These are phyloP conservation scores for Paramormyrops hopkinsi DNA, from an alignment of 2,797 vertebrate genomes.

Conservation along the genomic window DNA sequence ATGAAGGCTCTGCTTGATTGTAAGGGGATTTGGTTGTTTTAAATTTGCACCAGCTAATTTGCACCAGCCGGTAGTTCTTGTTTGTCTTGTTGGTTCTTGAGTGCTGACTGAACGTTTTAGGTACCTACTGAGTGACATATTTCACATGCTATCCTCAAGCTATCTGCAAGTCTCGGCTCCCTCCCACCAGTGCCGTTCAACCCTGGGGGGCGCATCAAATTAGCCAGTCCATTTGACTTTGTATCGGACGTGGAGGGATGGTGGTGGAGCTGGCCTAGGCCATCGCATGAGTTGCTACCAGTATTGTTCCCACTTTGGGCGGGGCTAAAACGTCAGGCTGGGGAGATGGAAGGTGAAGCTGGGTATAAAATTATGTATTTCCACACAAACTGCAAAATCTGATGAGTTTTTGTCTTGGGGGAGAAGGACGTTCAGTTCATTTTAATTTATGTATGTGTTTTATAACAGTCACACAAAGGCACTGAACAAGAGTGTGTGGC, in stretches of 20 bases:
- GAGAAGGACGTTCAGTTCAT: neutral
- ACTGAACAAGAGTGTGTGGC: neutral
- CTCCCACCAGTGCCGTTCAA: neutral
- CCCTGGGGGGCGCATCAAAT: neutral
- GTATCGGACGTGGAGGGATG: neutral
- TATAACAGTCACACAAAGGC: neutral
- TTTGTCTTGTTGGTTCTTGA: neutral
- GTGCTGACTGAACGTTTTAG: neutral
- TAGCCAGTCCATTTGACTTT: neutral
- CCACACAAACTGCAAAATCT: neutral
- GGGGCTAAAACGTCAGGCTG: neutral
- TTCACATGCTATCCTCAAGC: neutral
- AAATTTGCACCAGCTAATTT: neutral
- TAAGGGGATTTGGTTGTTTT: neutral
- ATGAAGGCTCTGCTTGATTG: neutral
- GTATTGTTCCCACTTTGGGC: neutral
- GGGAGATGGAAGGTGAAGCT: neutral
- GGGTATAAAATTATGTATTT: neutral
- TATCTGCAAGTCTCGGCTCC: neutral
- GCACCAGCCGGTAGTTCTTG: neutral
- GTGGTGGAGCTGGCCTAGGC: neutral
- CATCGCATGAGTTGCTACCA: neutral
- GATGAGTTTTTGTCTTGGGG: neutral
- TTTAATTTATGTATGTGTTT: neutral
- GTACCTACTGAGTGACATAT: neutral